Evolutionary conservation across 2,888 invertebrate genomes (phyloP), one percentile per base, ranked within the genome.

Genomic region (Diploptera punctata): DNA sequence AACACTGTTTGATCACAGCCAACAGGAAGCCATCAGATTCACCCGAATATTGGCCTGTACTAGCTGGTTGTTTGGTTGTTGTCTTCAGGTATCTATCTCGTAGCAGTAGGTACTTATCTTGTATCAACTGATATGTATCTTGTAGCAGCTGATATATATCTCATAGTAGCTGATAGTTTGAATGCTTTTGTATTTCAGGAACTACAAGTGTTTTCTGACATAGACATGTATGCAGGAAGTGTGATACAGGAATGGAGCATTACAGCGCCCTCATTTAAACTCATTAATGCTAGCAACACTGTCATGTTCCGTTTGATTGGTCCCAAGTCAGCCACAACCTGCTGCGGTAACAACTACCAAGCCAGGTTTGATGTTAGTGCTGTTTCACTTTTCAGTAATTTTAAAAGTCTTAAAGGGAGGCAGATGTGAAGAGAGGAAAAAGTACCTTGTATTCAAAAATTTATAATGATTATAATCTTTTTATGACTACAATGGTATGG

Each of bases 1-100:
- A 87, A 91, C 90, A 78, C 83, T 97, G 0, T 88, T 92, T 75
- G 97, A 97, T 82, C 91, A 90, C 80, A 90, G 90, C n/a, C 89
- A 93, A 75, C 92, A 93, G 79, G 94, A 94, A 81, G 93, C 94
- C 0, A 87, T 97, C 80, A 87, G 91, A 73, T 84, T 97, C 67
- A 80, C 81, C 44, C 86, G 94, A 76, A 87, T 91, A 60, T 84
- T 94, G 0, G 90, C 93, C 0, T 89, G 91, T 68, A 88, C 90
- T 0, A 87, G 87, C 0, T 90, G 92, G 75, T 89, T 89, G 77
- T 92, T 91, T 79, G 91, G 91, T 74, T 91, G 91, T 78, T 88
- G 89, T 80, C 82, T 92, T 75, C 92, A 92, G 87, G 91, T 88
- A 76, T 62, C 68, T 70, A n/a, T 10, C 24, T 24, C 13, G 10